Evolutionary conservation across 2,888 invertebrate genomes (phyloP).

Genomic region (Mesorhabditis spiculigera): DNA sequence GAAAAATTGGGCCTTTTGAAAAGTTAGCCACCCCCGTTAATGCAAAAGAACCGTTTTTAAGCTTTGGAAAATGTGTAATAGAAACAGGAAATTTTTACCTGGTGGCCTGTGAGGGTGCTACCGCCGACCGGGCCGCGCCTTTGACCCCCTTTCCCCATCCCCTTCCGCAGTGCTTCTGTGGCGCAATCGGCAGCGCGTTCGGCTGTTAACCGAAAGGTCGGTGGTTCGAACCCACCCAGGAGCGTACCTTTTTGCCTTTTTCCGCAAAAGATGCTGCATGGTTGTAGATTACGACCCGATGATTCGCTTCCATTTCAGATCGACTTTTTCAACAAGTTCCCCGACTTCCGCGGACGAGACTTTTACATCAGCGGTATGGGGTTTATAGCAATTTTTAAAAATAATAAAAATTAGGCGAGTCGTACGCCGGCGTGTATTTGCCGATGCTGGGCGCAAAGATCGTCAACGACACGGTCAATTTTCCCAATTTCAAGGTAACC

Average conservation of each 20-base stretch:
- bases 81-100: no score
- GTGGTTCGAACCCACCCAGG: conserved; percentile 53
- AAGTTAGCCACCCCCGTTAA: no score
- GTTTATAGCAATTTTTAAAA: conserved; percentile 11
- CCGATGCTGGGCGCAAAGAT: conserved; percentile 53
- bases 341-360: conserved; percentile 59
- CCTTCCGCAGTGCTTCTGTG: conserved; percentile 32
- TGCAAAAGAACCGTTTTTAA: no score
- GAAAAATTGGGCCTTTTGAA: no score
- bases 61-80: no score
- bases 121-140: no score
- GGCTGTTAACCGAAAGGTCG: conserved; percentile 56
- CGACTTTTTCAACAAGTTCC: conserved; percentile 62
- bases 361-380: conserved; percentile 62
- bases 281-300: not conserved
- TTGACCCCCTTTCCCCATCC: no score
- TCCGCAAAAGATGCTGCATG: not conserved
- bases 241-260: conserved; percentile 14
- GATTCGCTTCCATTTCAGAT: conserved; percentile 35
- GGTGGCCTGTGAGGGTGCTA: no score
- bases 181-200: conserved; percentile 49
- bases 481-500: conserved; percentile 39
- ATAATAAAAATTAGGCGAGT: conserved; percentile 25
- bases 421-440: conserved; percentile 63
- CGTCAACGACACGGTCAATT: conserved; percentile 29